Evolutionary conservation across 2,797 vertebrate genomes (phyloP).

Genomic region (Hapalemur alaotrensis): DNA sequence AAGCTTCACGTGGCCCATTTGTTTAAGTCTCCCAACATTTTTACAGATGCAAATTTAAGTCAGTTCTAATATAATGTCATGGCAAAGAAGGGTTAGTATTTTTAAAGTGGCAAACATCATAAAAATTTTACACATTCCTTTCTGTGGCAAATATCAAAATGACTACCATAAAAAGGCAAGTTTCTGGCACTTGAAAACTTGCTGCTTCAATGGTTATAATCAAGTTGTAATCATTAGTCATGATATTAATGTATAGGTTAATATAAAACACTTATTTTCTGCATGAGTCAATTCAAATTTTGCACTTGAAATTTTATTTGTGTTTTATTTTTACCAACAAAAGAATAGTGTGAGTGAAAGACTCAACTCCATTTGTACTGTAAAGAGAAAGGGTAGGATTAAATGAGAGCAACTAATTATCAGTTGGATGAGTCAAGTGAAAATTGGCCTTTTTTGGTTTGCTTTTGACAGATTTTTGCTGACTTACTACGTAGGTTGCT

Average conservation of each 20-base stretch:
- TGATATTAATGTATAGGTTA: neutral
- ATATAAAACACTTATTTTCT: neutral
- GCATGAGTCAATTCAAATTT: neutral
- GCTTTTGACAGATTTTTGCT: conserved; percentile 72
- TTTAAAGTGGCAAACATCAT: conserved; percentile 33
- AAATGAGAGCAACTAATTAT: neutral
- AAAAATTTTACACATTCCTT: conserved; percentile 22
- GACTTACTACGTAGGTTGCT: conserved; percentile 76
- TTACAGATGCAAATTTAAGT: conserved; percentile 54
- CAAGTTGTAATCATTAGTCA: conserved; percentile 17
- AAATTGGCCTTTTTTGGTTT: conserved; percentile 57
- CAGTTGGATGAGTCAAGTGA: conserved; percentile 57
- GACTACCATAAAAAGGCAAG: conserved; percentile 30
- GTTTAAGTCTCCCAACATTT: conserved; percentile 42
- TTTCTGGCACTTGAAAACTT: conserved; percentile 32
- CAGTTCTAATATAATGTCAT: conserved; percentile 54
- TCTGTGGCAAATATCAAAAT: conserved; percentile 54
- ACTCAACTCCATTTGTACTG: neutral
- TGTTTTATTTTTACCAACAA: neutral
- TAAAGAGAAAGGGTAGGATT: neutral
- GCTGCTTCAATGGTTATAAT: neutral
- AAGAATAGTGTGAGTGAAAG: neutral
- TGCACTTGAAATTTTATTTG: neutral
- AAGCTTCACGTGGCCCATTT: neutral
- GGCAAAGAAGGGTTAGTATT: conserved; percentile 30